Evolutionary conservation across 2,113 vertebrate species (phyloP).

Genomic region (Eulacestoma nigropectus): DNA sequence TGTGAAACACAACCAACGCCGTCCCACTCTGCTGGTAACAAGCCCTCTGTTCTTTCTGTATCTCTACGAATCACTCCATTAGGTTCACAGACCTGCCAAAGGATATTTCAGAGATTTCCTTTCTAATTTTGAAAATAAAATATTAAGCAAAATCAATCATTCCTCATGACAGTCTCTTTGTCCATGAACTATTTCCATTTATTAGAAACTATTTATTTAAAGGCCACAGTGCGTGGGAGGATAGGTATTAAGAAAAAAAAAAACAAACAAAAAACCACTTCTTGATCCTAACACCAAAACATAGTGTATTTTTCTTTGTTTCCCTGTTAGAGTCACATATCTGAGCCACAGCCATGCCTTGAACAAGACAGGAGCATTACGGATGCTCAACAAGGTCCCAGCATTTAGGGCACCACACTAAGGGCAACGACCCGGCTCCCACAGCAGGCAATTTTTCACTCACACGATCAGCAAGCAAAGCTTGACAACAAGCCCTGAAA

Average conservation of each 20-base stretch:
- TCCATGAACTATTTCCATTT: neutral
- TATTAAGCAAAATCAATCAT: slow-evolving; percentile 24
- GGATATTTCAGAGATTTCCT: slow-evolving; percentile 15
- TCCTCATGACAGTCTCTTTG: neutral
- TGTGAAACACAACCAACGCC: neutral
- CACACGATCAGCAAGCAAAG: rapidly evolving
- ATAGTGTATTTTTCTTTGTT: neutral
- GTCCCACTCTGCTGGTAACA: neutral
- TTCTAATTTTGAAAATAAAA: slow-evolving; percentile 35
- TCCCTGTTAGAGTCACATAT: neutral
- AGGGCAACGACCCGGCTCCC: neutral
- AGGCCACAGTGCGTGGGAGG: neutral
- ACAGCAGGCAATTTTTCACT: neutral
- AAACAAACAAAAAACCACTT: neutral
- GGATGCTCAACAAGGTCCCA: neutral
- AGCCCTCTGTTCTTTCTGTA: neutral
- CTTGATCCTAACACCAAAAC: neutral
- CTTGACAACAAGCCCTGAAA: neutral
- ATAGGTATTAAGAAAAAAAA: neutral
- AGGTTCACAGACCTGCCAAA: slow-evolving; percentile 10
- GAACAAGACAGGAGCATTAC: neutral
- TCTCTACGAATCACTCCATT: neutral
- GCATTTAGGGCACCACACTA: neutral
- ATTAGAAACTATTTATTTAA: neutral
- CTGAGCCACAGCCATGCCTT: neutral